A percentile compares a stretch with the other conserved stretches of the same genome.
phyloP scores from a whole-genome alignment of 2,888 invertebrate genomes.

The Dolichomitus sp. region DNA sequence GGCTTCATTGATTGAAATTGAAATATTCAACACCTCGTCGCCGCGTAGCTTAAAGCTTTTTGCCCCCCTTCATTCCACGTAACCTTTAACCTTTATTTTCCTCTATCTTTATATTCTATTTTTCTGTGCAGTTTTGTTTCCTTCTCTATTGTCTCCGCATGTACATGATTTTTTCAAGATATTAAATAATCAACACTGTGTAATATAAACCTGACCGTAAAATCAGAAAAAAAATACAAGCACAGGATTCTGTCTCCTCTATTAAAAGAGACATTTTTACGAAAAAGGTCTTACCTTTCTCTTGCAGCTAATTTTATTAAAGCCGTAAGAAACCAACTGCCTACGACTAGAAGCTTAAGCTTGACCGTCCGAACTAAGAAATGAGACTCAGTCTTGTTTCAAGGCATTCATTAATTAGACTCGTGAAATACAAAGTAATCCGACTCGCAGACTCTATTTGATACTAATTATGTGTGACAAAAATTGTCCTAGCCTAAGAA shows the following conservation, averaged over 20 bases:
- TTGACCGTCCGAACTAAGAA: neutral
- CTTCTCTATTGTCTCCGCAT: neutral
- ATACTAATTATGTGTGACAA: neutral
- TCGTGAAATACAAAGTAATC: neutral
- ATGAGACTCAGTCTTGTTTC: neutral
- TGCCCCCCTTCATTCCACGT: neutral
- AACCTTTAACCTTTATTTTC: slow-evolving; percentile 12
- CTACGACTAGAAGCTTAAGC: neutral
- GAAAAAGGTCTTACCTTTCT: neutral
- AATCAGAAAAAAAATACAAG: neutral
- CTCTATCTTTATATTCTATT: neutral
- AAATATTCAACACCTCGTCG: slow-evolving; percentile 23
- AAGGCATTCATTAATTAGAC: slow-evolving; percentile 4
- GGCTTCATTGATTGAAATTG: slow-evolving; percentile 30
- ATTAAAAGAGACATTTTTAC: neutral
- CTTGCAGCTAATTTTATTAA: slow-evolving; percentile 12
- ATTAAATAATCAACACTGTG: neutral
- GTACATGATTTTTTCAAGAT: neutral
- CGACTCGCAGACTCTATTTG: neutral
- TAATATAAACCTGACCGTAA: neutral
- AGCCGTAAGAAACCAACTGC: neutral
- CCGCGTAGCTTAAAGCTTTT: neutral
- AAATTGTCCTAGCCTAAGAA: neutral
- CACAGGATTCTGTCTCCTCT: neutral
- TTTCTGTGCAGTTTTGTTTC: neutral